Conservation (phyloP, 2,797 vertebrate genomes). For the Ctenosaura bakeri region DNA sequence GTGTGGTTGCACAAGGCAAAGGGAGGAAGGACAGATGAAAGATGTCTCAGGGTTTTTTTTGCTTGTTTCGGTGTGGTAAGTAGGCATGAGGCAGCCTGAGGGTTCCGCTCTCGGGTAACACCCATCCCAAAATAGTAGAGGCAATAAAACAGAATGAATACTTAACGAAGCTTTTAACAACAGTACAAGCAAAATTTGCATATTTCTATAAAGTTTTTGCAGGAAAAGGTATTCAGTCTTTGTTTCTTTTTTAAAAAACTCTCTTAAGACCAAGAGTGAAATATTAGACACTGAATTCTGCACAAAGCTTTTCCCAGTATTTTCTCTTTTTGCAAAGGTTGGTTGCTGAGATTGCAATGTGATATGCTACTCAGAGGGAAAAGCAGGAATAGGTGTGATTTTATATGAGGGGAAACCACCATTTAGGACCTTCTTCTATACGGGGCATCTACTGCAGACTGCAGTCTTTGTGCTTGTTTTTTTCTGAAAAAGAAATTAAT, state of each 20-base stretch:
- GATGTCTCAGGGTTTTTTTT: no score
- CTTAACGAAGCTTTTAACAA: no score
- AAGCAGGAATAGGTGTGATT: not conserved
- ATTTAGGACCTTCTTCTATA: no score
- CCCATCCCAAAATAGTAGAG: not conserved
- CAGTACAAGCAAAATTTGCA: not conserved
- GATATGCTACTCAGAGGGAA: not conserved
- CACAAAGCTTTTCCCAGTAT: not conserved
- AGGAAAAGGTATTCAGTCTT: not conserved
- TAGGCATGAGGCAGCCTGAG: not conserved
- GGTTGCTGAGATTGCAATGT: not conserved
- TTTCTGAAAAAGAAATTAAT: no score
- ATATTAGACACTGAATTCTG: not conserved
- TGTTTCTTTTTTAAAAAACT: not conserved
- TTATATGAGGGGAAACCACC: no score
- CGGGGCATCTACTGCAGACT: no score
- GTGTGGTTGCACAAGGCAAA: not conserved
- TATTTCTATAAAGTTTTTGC: not conserved
- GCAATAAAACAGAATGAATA: not conserved
- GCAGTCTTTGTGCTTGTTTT: no score
- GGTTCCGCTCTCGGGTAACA: not conserved
- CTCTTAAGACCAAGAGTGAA: not conserved
- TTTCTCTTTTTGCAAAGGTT: not conserved
- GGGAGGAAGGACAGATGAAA: not conserved
- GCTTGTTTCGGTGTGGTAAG: not conserved